Conservation (phyloP, 2,888 invertebrate species). For the Aphidoletes aphidimyza region DNA sequence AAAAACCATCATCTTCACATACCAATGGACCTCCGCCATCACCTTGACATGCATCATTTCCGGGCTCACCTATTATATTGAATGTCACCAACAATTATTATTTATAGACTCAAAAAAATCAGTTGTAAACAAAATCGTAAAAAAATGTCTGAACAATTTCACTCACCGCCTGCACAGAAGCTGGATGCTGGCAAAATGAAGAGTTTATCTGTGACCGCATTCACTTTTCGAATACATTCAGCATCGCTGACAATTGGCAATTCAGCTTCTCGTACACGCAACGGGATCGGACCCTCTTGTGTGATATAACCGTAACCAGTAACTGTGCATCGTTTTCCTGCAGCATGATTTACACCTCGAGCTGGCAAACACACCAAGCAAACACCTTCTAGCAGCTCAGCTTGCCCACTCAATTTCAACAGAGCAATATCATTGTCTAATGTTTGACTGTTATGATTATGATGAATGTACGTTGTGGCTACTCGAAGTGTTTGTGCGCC, state of each 20-base stretch:
- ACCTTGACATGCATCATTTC: constrained; percentile 91
- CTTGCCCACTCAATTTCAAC: constrained; percentile 87
- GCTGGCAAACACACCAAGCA: constrained; percentile 80
- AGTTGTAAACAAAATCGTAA: background rate
- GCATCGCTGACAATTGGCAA: constrained; percentile 93
- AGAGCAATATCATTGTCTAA: constrained; percentile 94
- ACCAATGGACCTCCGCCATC: constrained; percentile 87
- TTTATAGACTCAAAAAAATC: background rate
- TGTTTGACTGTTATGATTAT: constrained; percentile 95
- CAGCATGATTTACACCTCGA: constrained; percentile 86
- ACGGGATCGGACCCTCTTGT: constrained; percentile 91
- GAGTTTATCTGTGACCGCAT: constrained; percentile 93
- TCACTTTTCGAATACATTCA: constrained; percentile 91
- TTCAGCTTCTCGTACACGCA: constrained; percentile 89
- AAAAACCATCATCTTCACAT: constrained; percentile 92
- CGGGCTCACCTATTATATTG: constrained; percentile 71
- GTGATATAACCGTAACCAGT: constrained; percentile 97
- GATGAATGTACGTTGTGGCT: constrained; percentile 93
- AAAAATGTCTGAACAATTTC: background rate
- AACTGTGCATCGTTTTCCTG: constrained; percentile 90
- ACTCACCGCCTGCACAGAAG: constrained; percentile 87
- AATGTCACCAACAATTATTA: background rate
- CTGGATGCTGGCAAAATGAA: constrained; percentile 93
- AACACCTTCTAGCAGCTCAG: constrained; percentile 86
- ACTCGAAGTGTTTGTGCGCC: constrained; percentile 91